Percentiles rank a stretch among this genome's conserved stretches.
phyloP scores from a whole-genome alignment of 2,888 invertebrate species.

The Standfussiana lucernea region DNA sequence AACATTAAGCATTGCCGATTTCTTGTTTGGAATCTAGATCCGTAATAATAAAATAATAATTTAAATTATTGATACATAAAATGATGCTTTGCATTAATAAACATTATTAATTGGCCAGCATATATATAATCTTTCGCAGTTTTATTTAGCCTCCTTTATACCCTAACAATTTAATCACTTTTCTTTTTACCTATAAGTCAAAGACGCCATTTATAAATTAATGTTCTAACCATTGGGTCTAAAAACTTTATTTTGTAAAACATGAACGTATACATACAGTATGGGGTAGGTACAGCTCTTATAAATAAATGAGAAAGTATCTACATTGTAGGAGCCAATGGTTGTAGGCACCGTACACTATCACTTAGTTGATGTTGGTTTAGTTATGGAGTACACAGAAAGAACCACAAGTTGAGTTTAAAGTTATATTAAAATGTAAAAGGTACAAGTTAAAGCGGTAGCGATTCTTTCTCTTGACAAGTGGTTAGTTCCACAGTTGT shows the following conservation, averaged over 20 bases:
- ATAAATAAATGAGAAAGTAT: not conserved
- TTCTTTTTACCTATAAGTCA: not conserved
- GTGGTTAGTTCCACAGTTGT: too few relatives aligned
- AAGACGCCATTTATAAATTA: not conserved
- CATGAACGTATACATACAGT: not conserved
- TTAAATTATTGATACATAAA: slow-evolving; percentile 34
- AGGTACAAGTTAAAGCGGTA: too few relatives aligned
- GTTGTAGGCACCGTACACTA: too few relatives aligned
- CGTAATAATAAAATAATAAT: slow-evolving; percentile 27
- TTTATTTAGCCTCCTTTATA: not conserved
- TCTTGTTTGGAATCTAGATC: slow-evolving; percentile 26
- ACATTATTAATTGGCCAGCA: not conserved
- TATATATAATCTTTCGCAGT: slow-evolving; percentile 10
- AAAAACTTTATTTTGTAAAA: not conserved
- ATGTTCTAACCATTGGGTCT: not conserved
- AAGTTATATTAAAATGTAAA: too few relatives aligned
- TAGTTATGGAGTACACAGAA: too few relatives aligned
- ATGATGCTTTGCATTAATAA: slow-evolving; percentile 41
- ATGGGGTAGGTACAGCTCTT: not conserved
- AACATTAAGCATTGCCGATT: slow-evolving; percentile 15
- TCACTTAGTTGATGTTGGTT: too few relatives aligned
- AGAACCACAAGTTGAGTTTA: too few relatives aligned
- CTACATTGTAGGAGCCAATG: too few relatives aligned
- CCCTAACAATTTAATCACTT: not conserved
- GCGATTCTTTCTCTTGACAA: too few relatives aligned